Percentiles rank a stretch among this genome's conserved stretches.
Conservation (phyloP, 2,888 invertebrate genomes). For the Ophion ventricosus region DNA sequence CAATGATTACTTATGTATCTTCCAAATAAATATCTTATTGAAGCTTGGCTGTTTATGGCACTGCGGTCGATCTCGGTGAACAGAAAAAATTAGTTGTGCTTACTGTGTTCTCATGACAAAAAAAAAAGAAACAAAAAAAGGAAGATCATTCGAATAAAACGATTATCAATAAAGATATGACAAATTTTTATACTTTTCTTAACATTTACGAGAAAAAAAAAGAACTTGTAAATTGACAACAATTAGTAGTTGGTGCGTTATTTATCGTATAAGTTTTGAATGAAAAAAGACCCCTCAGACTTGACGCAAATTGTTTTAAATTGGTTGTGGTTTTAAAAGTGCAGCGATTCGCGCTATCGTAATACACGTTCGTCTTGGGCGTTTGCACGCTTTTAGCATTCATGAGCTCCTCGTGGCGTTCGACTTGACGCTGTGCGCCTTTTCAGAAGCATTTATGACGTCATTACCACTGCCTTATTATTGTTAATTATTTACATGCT, state of each 20-base stretch:
- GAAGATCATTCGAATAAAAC: conserved; percentile 67
- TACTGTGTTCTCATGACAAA: conserved; percentile 73
- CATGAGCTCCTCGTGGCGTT: no score
- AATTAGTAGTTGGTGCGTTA: background rate
- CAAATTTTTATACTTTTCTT: conserved; percentile 1
- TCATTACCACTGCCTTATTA: no score
- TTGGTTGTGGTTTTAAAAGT: background rate
- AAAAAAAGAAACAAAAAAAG: conserved; percentile 71
- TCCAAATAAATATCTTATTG: conserved; percentile 78
- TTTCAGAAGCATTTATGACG: no score
- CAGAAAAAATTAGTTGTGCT: conserved; percentile 66
- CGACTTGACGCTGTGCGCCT: no score
- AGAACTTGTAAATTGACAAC: background rate
- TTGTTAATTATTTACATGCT: no score
- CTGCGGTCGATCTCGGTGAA: conserved; percentile 70
- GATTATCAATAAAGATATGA: conserved; percentile 31
- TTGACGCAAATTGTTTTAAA: background rate
- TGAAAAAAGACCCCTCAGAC: no score
- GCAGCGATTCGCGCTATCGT: background rate
- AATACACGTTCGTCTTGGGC: no score
- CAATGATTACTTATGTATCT: conserved; percentile 79
- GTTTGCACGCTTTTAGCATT: no score
- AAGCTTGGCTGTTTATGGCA: conserved; percentile 71
- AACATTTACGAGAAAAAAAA: background rate
- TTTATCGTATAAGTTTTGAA: background rate